phyloP scores from a whole-genome alignment of 1,140 invertebrate species.

The Trinorchestia longiramus region DNA sequence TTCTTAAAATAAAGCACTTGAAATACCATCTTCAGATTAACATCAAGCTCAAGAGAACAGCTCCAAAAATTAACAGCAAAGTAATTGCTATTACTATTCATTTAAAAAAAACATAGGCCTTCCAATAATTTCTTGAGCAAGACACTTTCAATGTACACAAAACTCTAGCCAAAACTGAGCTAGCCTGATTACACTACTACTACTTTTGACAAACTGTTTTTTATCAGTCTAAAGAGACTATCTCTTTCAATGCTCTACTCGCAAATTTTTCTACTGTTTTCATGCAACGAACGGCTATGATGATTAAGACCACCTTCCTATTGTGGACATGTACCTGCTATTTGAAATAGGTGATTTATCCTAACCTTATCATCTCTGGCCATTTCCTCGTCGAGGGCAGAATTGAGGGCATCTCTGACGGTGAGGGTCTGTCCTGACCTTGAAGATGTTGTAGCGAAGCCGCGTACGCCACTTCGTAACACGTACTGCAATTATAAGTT shows the following conservation, averaged over 20 bases:
- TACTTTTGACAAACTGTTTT: not conserved
- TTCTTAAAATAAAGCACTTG: too few species aligned
- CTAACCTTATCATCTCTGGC: constrained; percentile 81
- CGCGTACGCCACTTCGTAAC: constrained; percentile 1
- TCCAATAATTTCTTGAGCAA: too few species aligned
- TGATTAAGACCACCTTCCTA: not conserved
- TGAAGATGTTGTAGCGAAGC: constrained; percentile 49
- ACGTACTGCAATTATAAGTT: not conserved
- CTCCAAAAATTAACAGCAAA: too few species aligned
- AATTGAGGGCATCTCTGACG: constrained; percentile 97
- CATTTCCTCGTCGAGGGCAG: constrained; percentile 97
- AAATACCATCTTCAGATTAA: too few species aligned
- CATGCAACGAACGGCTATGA: not conserved
- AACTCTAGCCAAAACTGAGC: too few species aligned
- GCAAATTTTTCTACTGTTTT: not conserved
- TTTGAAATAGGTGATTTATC: not conserved
- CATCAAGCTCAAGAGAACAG: too few species aligned
- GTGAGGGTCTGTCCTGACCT: constrained; percentile 77
- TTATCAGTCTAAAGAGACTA: not conserved
- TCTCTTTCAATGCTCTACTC: not conserved
- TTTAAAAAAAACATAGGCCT: too few species aligned
- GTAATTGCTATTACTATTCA: too few species aligned
- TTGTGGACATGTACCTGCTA: not conserved
- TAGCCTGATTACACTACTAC: not conserved
- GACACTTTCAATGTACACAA: too few species aligned